Evolutionary conservation across 2,888 invertebrate genomes (phyloP).

Genomic region (Meandrusa payeni): DNA sequence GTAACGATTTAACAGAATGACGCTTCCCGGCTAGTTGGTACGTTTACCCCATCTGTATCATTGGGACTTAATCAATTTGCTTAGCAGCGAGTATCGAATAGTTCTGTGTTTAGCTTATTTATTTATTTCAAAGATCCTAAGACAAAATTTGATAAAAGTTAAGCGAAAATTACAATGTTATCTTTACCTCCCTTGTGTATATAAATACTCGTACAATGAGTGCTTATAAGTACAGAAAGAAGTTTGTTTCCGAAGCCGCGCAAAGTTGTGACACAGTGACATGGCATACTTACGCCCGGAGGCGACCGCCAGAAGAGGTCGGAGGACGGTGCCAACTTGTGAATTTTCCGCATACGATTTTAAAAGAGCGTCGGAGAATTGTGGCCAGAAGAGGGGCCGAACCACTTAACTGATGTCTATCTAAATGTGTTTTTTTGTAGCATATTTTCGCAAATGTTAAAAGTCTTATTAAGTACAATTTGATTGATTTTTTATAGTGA

Average conservation of each 20-base stretch:
- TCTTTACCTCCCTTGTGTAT: too few relatives aligned
- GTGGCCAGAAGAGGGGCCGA: background rate
- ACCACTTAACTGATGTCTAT: slow-evolving; percentile 1
- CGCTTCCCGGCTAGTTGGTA: too few relatives aligned
- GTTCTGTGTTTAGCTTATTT: too few relatives aligned
- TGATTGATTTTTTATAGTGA: too few relatives aligned
- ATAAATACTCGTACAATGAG: background rate
- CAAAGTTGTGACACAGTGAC: slow-evolving; percentile 7
- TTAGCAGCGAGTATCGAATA: too few relatives aligned
- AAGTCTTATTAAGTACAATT: too few relatives aligned
- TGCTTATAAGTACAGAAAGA: background rate
- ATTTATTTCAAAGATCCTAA: too few relatives aligned
- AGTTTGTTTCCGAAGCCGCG: background rate
- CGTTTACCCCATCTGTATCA: too few relatives aligned
- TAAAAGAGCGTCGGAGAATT: background rate
- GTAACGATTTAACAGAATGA: too few relatives aligned
- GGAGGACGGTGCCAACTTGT: slow-evolving; percentile 16
- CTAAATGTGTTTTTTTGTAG: background rate
- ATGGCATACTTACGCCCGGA: slow-evolving; percentile 12
- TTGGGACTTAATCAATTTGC: too few relatives aligned
- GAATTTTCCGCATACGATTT: slow-evolving; percentile 6
- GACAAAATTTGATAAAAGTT: too few relatives aligned
- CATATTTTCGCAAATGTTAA: background rate
- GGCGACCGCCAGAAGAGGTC: slow-evolving; percentile 9
- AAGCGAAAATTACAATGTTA: too few relatives aligned